Base-by-base conservation (phyloP, 1,140 invertebrate genomes). In the Callitettix versicolor region DNA sequence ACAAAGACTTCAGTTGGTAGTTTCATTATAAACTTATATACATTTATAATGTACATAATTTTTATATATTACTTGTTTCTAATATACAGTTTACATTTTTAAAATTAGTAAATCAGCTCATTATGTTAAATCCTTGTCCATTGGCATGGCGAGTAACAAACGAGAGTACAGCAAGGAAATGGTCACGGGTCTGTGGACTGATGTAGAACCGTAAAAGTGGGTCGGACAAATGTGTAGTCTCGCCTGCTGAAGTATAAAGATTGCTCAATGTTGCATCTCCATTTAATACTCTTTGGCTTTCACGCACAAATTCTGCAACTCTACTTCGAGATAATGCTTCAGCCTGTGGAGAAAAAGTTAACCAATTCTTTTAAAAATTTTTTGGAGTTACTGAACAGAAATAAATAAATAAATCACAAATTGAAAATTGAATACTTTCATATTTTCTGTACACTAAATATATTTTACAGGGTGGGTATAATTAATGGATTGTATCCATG, bases 291-390 rank as follows among this genome's bases (percentile, higher is more conserved):
- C 56, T n/a, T 20, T 58, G 50, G 30, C 59, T 59, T 34, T 59
- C 61, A 24, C 61, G 58, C 3, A 65, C 62, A 53, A 60, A 65
- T 40, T 65, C 62, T 7, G 55, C 55, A 3, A 65, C 55, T 22
- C 64, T 47, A 30, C 51, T 58, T 36, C 58, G 61, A 14, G 55
- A 60, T 2, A 60, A 40, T 11, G 48, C 58, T 42, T 64, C 62
- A 0, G 51, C 58, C 57, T 63, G 40, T 6, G 58, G 52, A 4
- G 34, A 48, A 30, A 34, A 30, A 17, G 43, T 47, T 12, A 21
- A n/a, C n/a, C n/a, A n/a, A n/a, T n/a, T n/a, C n/a, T n/a, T n/a
- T n/a, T n/a, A n/a, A n/a, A n/a, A n/a, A n/a, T n/a, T n/a, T n/a
- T n/a, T n/a, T n/a, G n/a, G n/a, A n/a, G n/a, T n/a, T n/a, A n/a